Evolutionary conservation across 2,888 invertebrate genomes (phyloP).

Genomic region (Asteroscopus sphinx): DNA sequence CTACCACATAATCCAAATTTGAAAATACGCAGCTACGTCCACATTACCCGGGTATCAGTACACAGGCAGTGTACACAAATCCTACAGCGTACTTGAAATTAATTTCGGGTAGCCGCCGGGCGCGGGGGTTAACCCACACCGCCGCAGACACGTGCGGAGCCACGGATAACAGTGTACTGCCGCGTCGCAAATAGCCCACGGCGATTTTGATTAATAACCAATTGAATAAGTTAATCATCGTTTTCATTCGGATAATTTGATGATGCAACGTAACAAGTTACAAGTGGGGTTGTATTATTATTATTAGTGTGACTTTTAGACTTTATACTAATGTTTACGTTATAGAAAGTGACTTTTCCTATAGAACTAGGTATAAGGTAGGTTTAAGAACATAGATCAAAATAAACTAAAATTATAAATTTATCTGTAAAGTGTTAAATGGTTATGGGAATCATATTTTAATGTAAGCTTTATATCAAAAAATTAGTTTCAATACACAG

Average conservation of each 20-base stretch:
- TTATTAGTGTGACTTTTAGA: no score
- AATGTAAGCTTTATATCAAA: no score
- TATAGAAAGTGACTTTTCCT: no score
- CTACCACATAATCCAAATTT: neutral
- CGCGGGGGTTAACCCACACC: slow-evolving; percentile 50
- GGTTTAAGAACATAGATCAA: no score
- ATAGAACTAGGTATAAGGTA: no score
- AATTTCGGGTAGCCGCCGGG: slow-evolving; percentile 83
- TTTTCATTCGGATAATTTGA: slow-evolving; percentile 51
- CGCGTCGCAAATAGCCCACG: slow-evolving; percentile 67
- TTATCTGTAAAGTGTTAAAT: no score
- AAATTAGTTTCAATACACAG: no score
- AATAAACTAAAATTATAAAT: no score
- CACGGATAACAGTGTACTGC: slow-evolving; percentile 68
- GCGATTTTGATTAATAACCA: slow-evolving; percentile 59
- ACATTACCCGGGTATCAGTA: slow-evolving; percentile 57
- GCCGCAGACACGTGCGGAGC: slow-evolving; percentile 75
- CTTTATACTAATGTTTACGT: no score
- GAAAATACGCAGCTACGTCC: slow-evolving; percentile 62
- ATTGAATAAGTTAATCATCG: slow-evolving; percentile 64
- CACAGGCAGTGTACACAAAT: slow-evolving; percentile 83
- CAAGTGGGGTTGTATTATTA: slow-evolving; percentile 33
- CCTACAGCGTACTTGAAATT: slow-evolving; percentile 82
- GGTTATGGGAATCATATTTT: no score
- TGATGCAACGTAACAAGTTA: slow-evolving; percentile 34